Base-by-base conservation (phyloP, 2,113 vertebrate genomes). In the Illadopsis cleaveri region DNA sequence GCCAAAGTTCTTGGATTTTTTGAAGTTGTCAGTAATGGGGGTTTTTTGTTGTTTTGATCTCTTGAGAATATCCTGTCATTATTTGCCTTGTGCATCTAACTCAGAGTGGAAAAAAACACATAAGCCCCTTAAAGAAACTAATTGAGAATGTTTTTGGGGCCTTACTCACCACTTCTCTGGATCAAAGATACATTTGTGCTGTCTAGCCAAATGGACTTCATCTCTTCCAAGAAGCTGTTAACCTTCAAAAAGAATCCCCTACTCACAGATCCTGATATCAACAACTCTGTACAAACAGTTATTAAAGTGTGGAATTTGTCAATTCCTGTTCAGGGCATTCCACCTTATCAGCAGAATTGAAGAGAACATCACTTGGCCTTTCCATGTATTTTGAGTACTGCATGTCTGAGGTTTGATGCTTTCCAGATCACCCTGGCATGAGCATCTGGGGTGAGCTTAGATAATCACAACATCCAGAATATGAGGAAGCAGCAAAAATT, bases 1-100 rank as follows among this genome's bases (percentile, higher is more conserved):
- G 15, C 10, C 15, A 48, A 48, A 56, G 28, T 40, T 40, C 15
- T 40, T 19, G 56, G 28, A n/a, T 56, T 65, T 65, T 65, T 50
- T 40, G 19, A 48, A n/a, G 24, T 16, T 30, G 7, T 3, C 12
- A 56, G n/a, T 15, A 24, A 23, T 9, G 6, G 8, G 1, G 0
- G 14, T 9, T 38, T 33, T 12, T 73, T 56, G 3, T 21, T 64
- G 6, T 40, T 84, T 75, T 56, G 50, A 28, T 10, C 3, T 40
- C 28, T 38, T 56, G 19, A 48, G 19, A 48, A 65, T 56, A 47
- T 30, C 28, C 10, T 40, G 19, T 47, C 0, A 0, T 23, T 73
- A 56, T 24, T 64, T 73, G 48, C 30, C 48, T 62, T 56, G 19
- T 40, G 7, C 1, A 1, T 23, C 28, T 38, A 64, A 56, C 11